Base-by-base conservation (phyloP, 2,797 vertebrate species). In the Halcyon badia region DNA sequence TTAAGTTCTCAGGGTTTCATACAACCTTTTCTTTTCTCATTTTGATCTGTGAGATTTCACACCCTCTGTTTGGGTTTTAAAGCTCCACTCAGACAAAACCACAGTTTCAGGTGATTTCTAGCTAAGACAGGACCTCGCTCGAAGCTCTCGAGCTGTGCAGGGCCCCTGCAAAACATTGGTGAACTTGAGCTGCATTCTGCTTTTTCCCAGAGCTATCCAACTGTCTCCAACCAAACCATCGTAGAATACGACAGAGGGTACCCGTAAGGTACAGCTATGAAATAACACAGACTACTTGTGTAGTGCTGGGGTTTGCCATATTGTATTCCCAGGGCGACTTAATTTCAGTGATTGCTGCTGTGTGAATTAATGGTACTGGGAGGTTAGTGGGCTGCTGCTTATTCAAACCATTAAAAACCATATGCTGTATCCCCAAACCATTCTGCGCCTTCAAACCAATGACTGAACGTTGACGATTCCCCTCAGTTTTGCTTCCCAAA, bases 21-120 rank as follows among this genome's bases (percentile, higher is more conserved):
- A n/a, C 71, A 51, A 46, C 54, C 66, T 88, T 48, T 60, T 72
- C 58, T 37, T 52, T 62, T 82, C 85, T 95, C 90, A 3, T 92
- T 95, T 70, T 84, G 91, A 93, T 89, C 80, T 95, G 93, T 95
- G 91, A 94, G 95, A 89, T 96, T 92, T 96, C 95, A 87, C 95
- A 84, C 90, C 81, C 35, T 44, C 89, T 68, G 35, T 35, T 26
- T 30, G 90, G 93, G 64, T 96, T 94, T 94, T 17, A 84, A 35
- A 77, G 86, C 88, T 60, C 78, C 71, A 78, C 26, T 73, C 91
- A 61, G 89, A 89, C 31, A 28, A 96, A 97, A 81, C 92, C 91
- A 75, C 93, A 35, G 88, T 82, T 93, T 95, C 56, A n/a, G 91
- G 83, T 90, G 90, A 93, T 83, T 94, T 95, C 41, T 31, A 72